Percentiles rank a stretch among this genome's conserved stretches.
These are phyloP conservation scores for Drosophila asahinai DNA, from an alignment of 1,140 invertebrate genomes.

Conservation along the genomic window DNA sequence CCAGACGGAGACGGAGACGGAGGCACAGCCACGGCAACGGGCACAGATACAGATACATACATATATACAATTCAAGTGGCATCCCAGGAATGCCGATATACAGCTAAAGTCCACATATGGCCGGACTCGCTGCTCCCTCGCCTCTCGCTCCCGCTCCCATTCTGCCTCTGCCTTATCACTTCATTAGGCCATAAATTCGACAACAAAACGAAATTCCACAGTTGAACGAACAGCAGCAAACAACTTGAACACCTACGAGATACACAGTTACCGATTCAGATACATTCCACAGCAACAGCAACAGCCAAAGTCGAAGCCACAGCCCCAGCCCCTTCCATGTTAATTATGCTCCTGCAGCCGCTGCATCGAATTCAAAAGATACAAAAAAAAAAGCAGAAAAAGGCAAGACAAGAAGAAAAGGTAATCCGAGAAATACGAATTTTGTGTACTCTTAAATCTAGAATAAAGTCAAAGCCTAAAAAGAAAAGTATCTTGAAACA, in stretches of 20 bases:
- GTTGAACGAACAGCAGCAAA: conserved; percentile 62
- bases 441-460: background rate
- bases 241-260: conserved; percentile 70
- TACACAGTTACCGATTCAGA: conserved; percentile 76
- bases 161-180: conserved; percentile 77
- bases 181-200: conserved; percentile 84
- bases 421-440: conserved; percentile 9
- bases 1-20: conserved; percentile 11
- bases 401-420: background rate
- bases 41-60: conserved; percentile 30
- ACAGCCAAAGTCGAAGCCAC: conserved; percentile 8
- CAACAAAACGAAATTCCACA: conserved; percentile 81
- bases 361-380: conserved; percentile 59
- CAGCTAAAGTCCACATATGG: conserved; percentile 58
- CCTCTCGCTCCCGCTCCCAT: conserved; percentile 42
- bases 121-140: conserved; percentile 17
- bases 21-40: conserved; percentile 19
- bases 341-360: conserved; percentile 76
- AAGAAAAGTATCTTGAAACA: background rate
- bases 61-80: conserved; percentile 52
- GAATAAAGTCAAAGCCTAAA: background rate
- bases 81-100: conserved; percentile 71
- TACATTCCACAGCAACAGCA: conserved; percentile 41
- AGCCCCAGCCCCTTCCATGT: conserved; percentile 45
- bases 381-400: conserved; percentile 38